Conservation (phyloP, 2,797 vertebrate species). For the Anomalospiza imberbis region DNA sequence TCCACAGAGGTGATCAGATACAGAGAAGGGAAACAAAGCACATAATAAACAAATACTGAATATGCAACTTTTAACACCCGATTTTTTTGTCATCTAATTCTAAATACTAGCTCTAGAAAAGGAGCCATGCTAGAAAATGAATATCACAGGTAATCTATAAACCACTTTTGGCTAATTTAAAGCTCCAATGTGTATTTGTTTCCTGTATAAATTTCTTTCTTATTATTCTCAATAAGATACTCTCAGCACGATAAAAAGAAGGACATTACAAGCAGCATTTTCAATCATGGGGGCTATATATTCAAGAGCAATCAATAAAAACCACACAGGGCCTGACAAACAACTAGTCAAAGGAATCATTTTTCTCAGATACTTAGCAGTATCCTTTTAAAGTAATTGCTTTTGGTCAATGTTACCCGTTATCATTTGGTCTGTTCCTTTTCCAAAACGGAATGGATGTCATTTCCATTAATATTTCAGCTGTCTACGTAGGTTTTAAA, state of each 20-base stretch:
- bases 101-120: conserved; percentile 9
- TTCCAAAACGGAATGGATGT: conserved; percentile 83
- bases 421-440: conserved; percentile 87
- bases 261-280: conserved; percentile 86
- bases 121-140: conserved; percentile 39
- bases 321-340: conserved; percentile 86
- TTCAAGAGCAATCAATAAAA: conserved; percentile 92
- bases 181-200: conserved; percentile 73
- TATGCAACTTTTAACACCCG: background rate
- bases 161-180: conserved; percentile 60
- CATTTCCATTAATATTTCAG: conserved; percentile 68
- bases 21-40: background rate
- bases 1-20: background rate
- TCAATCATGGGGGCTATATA: conserved; percentile 87
- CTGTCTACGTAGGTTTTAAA: conserved; percentile 53
- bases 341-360: conserved; percentile 87
- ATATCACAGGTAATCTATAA: conserved; percentile 68
- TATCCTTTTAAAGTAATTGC: conserved; percentile 96
- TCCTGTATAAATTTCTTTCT: conserved; percentile 82
- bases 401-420: conserved; percentile 89
- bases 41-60: background rate
- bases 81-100: background rate
- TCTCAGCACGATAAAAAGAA: conserved; percentile 69
- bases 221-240: conserved; percentile 79
- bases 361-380: conserved; percentile 92